These are phyloP conservation scores for Gymnogyps californianus DNA, from an alignment of 2,113 vertebrate species.

Conservation along the genomic window DNA sequence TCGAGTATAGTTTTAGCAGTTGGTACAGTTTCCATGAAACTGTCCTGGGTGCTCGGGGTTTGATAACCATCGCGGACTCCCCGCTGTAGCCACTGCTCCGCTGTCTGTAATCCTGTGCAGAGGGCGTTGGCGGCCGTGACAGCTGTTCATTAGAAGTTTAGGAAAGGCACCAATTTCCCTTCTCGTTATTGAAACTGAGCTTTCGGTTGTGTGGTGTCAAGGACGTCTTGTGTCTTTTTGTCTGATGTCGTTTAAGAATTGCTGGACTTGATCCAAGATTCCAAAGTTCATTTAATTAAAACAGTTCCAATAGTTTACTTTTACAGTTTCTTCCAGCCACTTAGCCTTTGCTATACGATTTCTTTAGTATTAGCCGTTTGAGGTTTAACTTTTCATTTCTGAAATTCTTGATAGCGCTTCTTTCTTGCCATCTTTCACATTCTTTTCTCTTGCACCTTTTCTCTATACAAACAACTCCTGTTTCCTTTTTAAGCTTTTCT, in stretches of 20 bases:
- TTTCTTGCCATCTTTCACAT: background rate
- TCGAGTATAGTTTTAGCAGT: fast-evolving
- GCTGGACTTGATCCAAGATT: background rate
- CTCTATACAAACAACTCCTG: background rate
- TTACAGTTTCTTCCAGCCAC: background rate
- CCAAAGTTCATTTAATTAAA: background rate
- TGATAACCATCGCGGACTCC: fast-evolving
- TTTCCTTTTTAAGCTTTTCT: background rate
- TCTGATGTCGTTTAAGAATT: background rate
- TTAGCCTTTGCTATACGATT: background rate
- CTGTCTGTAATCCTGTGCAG: fast-evolving
- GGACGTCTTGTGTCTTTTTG: background rate
- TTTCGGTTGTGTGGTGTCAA: no score
- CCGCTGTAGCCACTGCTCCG: fast-evolving
- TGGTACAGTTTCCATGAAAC: fast-evolving
- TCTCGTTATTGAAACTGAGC: fast-evolving
- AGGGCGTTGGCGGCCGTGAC: fast-evolving
- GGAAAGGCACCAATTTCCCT: fast-evolving
- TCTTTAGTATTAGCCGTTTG: background rate
- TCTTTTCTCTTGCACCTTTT: background rate
- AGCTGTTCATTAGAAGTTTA: fast-evolving
- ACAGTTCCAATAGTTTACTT: background rate
- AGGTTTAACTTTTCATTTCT: background rate
- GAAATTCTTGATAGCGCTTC: background rate
- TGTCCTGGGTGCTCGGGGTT: background rate